These are phyloP conservation scores for Pissodes strobi DNA, from an alignment of 1,140 invertebrate species.

Conservation along the genomic window DNA sequence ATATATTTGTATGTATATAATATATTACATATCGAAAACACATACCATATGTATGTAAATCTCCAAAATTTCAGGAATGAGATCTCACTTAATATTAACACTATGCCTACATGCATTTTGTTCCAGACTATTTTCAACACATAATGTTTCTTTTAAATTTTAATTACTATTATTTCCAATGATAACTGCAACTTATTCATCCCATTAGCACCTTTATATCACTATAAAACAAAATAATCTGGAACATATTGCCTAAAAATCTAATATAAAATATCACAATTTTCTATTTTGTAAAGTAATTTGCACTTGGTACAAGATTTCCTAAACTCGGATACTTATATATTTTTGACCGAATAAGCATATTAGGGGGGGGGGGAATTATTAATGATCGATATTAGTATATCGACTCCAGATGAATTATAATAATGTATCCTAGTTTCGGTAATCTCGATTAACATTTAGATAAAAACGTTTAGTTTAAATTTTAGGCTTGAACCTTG, in stretches of 20 bases:
- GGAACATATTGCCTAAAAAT: not conserved
- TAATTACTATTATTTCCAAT: too few species aligned
- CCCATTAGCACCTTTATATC: too few species aligned
- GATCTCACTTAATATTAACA: not conserved
- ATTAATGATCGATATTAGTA: too few species aligned
- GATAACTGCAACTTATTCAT: too few species aligned
- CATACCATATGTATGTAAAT: too few species aligned
- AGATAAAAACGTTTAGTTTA: constrained; percentile 31
- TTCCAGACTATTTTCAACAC: too few species aligned
- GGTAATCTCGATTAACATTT: not conserved
- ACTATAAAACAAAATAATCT: not conserved
- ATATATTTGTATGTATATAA: too few species aligned
- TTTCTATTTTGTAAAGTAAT: not conserved
- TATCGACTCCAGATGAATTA: not conserved
- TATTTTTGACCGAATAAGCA: too few species aligned
- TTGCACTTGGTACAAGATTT: not conserved
- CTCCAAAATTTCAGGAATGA: not conserved
- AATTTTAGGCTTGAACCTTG: constrained; percentile 72
- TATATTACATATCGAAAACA: too few species aligned
- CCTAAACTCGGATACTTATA: not conserved
- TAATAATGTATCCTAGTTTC: not conserved
- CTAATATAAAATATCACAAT: constrained; percentile 26
- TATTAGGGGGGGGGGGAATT: too few species aligned
- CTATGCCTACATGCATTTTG: too few species aligned
- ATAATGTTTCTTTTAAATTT: too few species aligned